Evolutionary conservation across 1,140 invertebrate genomes (phyloP), one percentile per base, ranked within the genome.

Genomic region (Pomacea maculata): DNA sequence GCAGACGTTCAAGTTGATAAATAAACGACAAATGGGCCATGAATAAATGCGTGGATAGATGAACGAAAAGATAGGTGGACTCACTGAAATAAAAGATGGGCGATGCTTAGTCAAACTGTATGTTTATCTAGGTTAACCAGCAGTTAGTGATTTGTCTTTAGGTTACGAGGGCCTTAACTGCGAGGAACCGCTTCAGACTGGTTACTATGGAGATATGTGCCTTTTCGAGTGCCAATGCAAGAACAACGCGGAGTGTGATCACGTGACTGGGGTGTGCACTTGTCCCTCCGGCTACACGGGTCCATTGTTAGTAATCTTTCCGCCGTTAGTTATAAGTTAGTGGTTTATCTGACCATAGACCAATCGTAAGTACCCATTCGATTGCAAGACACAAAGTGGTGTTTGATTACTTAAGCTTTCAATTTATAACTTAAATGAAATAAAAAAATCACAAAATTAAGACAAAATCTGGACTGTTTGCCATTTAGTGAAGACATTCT

Each of bases 1-100:
- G 92, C 54, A 92, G 87, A 83, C 90, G 83, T 70, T 14, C 57
- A 14, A 14, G 55, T 57, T 9, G 55, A 9, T 57, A 14, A 14
- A 9, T 57, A 14, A 14, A 9, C 14, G 55, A 17, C 57, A 14
- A 17, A 17, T 61, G 11, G 57, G 57, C 57, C 34, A 45, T 45
- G 34, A 45, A 45, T 45, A 45, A 45, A 6, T 61, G 57, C 4
- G 11, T 61, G 57, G 15, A 4, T 61, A 8, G 57, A 61, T 61
- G 57, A 2, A 61, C 3, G 15, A 61, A 61, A 17, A 61, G 57
- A 61, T 61, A 1, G 8, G 11, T 61, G 57, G 57, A 6, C 57
- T 61, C 3, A 17, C 8, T 61, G 57, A n/a, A n/a, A n/a, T n/a
- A n/a, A n/a, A n/a, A n/a, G n/a, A 45, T 45, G 34, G 34, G 34